Conservation (phyloP, 2,888 invertebrate species). For the Oasisia sp. region DNA sequence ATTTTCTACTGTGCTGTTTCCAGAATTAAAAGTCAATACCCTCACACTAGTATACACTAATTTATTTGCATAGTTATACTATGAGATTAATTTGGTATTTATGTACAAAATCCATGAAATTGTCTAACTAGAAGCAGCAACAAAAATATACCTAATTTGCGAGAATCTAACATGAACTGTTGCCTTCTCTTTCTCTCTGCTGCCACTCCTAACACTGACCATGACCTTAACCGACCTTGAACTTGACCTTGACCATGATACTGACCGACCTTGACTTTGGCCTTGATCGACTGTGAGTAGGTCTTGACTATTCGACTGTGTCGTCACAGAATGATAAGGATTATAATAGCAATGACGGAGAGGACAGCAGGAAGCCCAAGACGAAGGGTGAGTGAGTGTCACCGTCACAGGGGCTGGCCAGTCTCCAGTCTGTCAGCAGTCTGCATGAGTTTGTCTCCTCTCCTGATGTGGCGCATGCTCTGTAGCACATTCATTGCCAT, state of each 20-base stretch:
- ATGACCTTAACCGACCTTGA: not conserved
- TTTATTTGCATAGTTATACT: too few relatives aligned
- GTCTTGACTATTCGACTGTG: slow-evolving; percentile 1
- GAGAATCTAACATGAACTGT: not conserved
- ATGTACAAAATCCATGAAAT: too few relatives aligned
- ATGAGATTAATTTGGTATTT: too few relatives aligned
- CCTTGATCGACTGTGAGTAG: not conserved
- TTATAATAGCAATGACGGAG: not conserved
- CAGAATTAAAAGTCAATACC: too few relatives aligned
- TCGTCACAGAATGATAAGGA: not conserved
- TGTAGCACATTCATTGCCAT: not conserved
- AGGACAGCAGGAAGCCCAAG: not conserved
- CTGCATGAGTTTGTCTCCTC: not conserved
- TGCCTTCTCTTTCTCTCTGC: not conserved
- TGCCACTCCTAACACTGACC: not conserved
- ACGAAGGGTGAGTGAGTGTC: not conserved
- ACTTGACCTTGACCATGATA: not conserved
- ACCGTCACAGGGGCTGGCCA: not conserved
- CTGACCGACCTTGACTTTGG: too few relatives aligned
- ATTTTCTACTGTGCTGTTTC: not conserved
- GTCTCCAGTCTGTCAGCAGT: not conserved
- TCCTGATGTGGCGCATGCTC: not conserved
- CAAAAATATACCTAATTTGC: not conserved
- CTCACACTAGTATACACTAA: too few relatives aligned
- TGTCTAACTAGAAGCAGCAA: too few relatives aligned